Evolutionary conservation across 2,797 vertebrate species (phyloP), one percentile per base, ranked within the genome.

Genomic region (Masticophis lateralis): DNA sequence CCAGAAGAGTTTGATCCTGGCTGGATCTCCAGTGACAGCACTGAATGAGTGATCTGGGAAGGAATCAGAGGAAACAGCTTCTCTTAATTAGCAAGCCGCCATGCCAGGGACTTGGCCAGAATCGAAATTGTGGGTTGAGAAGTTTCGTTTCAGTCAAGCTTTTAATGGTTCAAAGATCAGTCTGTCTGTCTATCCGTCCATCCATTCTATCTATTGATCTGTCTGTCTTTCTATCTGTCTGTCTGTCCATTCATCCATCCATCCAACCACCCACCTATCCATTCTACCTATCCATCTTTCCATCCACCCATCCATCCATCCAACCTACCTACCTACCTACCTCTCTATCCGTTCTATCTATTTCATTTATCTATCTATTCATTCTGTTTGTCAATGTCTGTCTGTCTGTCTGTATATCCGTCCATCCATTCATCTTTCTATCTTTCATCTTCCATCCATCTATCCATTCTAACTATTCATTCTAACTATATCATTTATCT

Each of bases 161-260:
- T 28, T 69, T 56, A 56, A 56, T 32, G 59, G 22, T 56, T 4
- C 13, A 16, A 43, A 32, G 27, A 87, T 28, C 7, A 27, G 22
- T 43, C 18, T 0, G 18, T 37, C 66, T 1, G 5, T n/a, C 28
- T 0, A 0, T 37, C 32, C 7, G 3, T 74, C 32, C 7, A 9
- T 74, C 32, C 28, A 63, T 61, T 61, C 7, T 60, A 8, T 61
- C 8, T 27, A 27, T 61, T 57, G 16, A 18, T 60, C 59, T 25
- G 6, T 60, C 20, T 60, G 20, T 60, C 60, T 61, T 0, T 28
- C 61, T 63, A 0, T 61, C 60, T 61, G 0, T 61, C 25, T 61
- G 22, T 63, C 61, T 63, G 4, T 13, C 61, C 5, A 0, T 63
- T 0, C 3, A 0, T 63, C 0, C 25, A 11, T 61, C 25, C 27